Percentiles rank a stretch among this genome's conserved stretches.
Evolutionary conservation across 2,113 vertebrate genomes (phyloP).

Genomic region (Takifugu bimaculatus): DNA sequence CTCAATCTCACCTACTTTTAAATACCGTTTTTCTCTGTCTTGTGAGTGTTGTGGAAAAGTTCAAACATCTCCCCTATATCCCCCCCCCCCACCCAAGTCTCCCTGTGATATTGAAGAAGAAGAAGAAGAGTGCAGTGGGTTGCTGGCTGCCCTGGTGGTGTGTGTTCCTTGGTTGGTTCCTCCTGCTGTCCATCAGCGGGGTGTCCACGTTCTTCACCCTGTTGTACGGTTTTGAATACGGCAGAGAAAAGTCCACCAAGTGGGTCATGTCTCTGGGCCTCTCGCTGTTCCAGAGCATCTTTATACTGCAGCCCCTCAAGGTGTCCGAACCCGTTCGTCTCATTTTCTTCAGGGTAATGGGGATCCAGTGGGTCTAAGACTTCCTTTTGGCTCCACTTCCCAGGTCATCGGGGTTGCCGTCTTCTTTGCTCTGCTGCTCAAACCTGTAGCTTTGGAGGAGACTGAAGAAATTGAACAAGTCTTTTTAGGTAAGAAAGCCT

Average conservation of each 20-base stretch:
- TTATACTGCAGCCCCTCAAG: constrained; percentile 82
- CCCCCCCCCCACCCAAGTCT: constrained; percentile 34
- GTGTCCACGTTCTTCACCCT: constrained; percentile 81
- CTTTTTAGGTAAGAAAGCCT: constrained; percentile 61
- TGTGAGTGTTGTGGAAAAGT: too few species aligned
- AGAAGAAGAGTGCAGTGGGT: constrained; percentile 27
- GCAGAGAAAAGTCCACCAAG: constrained; percentile 72
- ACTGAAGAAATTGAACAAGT: constrained; percentile 69
- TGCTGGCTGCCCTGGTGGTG: constrained; percentile 82
- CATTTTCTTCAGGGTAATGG: not conserved
- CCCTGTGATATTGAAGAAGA: constrained; percentile 18
- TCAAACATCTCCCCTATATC: not conserved
- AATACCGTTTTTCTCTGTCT: too few species aligned
- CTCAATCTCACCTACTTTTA: too few species aligned
- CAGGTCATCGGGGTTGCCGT: constrained; percentile 79
- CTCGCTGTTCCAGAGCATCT: constrained; percentile 83
- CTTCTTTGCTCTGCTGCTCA: constrained; percentile 77
- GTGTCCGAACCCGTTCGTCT: constrained; percentile 38
- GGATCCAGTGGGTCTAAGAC: not conserved
- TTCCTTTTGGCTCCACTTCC: constrained; percentile 13
- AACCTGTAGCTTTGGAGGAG: constrained; percentile 74
- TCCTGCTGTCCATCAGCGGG: constrained; percentile 75
- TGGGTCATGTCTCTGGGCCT: constrained; percentile 79
- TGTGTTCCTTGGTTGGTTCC: constrained; percentile 77
- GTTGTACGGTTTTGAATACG: constrained; percentile 78